Base-by-base conservation (phyloP, 1,140 invertebrate species). In the Hycleus cichorii region DNA sequence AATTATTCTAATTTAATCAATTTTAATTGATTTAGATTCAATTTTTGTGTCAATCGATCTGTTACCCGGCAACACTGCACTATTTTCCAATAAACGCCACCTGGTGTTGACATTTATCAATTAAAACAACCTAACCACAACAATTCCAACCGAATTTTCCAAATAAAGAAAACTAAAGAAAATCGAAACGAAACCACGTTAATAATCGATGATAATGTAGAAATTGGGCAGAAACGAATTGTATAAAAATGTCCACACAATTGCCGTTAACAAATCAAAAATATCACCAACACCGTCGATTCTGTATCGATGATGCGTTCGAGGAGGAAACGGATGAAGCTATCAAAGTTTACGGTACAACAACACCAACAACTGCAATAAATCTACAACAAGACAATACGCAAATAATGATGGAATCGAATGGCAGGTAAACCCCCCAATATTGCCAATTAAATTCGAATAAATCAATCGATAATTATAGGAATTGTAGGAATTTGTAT, bases 281-380 rank as follows among this genome's bases (percentile, higher is more conserved):
- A 18, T 24, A 26, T 12, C 61, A 59, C 9, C 62, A 68, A 57
- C 67, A 59, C 27, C 83, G 84, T 70, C 76, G 82, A 57, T 90
- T 90, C 76, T 86, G 85, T 45, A 90, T 90, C 63, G 87, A 89
- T 72, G 87, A 89, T 73, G 88, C 88, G 8, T 90, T 90, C 70
- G 87, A 89, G 72, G 87, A 89, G 70, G 87, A 89, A 66, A 85
- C 84, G 50, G 87, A 89, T 70, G 86, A 89, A 73, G 84, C 84
- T 47, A 87, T 89, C 61, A 83, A 85, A 69, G 83, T 87, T 6
- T 88, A 88, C 73, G 86, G 87, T 24, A 80, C 86, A 38, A 87
- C 85, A 53, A 84, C 80, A 50, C 57, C 54, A 18, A 56, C 62
- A 18, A 58, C 61, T 2, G 56, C 64, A 12, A 50, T 57, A 32